phyloP scores from a whole-genome alignment of 2,888 invertebrate genomes.

The Sericinus montela region DNA sequence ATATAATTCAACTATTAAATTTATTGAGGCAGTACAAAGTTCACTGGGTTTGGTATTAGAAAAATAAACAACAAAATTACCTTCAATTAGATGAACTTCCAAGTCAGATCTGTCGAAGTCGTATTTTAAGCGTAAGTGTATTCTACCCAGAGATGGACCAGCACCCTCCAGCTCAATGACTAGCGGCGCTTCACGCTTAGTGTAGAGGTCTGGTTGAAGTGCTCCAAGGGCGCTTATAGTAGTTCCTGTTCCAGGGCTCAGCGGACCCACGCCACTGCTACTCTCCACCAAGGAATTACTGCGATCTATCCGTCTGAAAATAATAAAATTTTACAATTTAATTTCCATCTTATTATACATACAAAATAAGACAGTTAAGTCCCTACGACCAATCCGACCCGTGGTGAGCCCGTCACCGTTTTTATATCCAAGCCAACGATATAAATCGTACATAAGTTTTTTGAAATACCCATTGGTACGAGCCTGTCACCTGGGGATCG shows the following conservation, averaged over 20 bases:
- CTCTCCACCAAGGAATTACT: slow-evolving; percentile 74
- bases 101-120: slow-evolving; percentile 94
- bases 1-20: too few relatives aligned
- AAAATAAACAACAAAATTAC: slow-evolving; percentile 49
- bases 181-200: slow-evolving; percentile 87
- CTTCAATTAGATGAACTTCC: slow-evolving; percentile 95
- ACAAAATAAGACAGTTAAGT: too few relatives aligned
- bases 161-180: slow-evolving; percentile 82
- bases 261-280: slow-evolving; percentile 63
- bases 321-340: background rate
- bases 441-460: too few relatives aligned
- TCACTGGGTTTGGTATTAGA: too few relatives aligned
- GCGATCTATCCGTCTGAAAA: slow-evolving; percentile 71
- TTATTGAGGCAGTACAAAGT: too few relatives aligned
- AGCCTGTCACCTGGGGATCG: too few relatives aligned
- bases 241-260: slow-evolving; percentile 63
- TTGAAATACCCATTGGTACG: too few relatives aligned
- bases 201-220: slow-evolving; percentile 92
- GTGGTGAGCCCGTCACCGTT: too few relatives aligned
- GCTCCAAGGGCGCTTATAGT: slow-evolving; percentile 83
- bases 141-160: slow-evolving; percentile 86
- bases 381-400: too few relatives aligned
- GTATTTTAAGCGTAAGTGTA: slow-evolving; percentile 91
- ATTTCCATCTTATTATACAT: too few relatives aligned
- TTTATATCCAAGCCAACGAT: too few relatives aligned